Conservation (phyloP, 92 coral and sea anemone genomes). For the Phymanthus crucifer region DNA sequence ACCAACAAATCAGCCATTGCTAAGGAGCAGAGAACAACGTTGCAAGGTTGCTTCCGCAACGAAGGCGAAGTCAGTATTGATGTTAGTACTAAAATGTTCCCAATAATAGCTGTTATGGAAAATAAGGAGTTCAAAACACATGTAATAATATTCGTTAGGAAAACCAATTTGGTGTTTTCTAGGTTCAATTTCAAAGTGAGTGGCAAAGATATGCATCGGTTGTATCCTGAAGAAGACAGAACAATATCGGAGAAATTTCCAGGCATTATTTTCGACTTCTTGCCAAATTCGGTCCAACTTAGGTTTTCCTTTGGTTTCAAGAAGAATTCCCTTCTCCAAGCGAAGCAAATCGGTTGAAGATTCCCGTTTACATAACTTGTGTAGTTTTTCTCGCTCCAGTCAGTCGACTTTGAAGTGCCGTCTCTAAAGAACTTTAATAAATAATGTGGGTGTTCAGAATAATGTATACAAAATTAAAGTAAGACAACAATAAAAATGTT, state of each 20-base stretch:
- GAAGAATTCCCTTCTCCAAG: too few relatives aligned
- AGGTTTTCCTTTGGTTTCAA: too few relatives aligned
- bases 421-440: background rate
- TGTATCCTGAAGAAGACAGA: background rate
- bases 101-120: slow-evolving; percentile 48
- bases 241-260: background rate
- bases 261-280: background rate
- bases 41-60: slow-evolving; percentile 40
- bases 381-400: too few relatives aligned
- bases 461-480: background rate
- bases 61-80: slow-evolving; percentile 42
- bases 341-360: too few relatives aligned
- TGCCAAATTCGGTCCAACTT: too few relatives aligned
- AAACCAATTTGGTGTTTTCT: slow-evolving; percentile 28
- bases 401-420: too few relatives aligned
- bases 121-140: slow-evolving; percentile 44
- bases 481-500: background rate
- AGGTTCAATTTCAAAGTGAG: slow-evolving; percentile 30
- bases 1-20: slow-evolving; percentile 66
- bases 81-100: slow-evolving; percentile 45
- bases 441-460: background rate
- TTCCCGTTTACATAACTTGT: too few relatives aligned
- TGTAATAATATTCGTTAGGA: slow-evolving; percentile 41
- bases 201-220: background rate
- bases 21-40: slow-evolving; percentile 45